Evolutionary conservation across 2,113 vertebrate species (phyloP), one percentile per base, ranked within the genome.

Genomic region (Actinemys pallida): DNA sequence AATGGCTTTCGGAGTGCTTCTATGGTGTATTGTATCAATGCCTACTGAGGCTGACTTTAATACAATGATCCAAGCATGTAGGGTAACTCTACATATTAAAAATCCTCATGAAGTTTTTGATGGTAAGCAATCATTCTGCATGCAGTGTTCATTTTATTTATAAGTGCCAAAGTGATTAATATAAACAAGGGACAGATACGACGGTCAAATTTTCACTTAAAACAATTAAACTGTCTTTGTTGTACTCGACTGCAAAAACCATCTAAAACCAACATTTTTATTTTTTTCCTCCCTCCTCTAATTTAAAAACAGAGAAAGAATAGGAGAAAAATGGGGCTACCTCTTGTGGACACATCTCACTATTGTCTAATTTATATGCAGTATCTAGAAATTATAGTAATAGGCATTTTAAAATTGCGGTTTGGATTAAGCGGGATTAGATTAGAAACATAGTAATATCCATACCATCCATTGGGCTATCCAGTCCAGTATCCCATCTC

Each of bases 1-100:
- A 97, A 97, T 92, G 62, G 20, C 0, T 27, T 95, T 97, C 97
- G 97, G 96, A 96, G 90, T 96, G 82, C 49, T 94, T 92, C 92
- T 91, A 83, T 97, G 96, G 94, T 96, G 97, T 96, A 78, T 87
- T 96, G 84, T 97, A 94, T 90, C 97, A 96, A 90, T 96, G 92
- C 72, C 91, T 91, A 89, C 89, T 92, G 80, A 98, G 96, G 96
- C 97, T 98, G 97, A 89, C 11, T 96, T 98, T 97, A 97, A 94
- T 16, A 83, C 94, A 96, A 79, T 97, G 96, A 97, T 96, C 91
- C 62, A 84, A 96, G 94, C 53, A 96, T 94, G 84, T 20, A 92
- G 90, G 94, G 86, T 87, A 94, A 90, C 89, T 95, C 91, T 88
- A 93, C 78, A 88, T 93, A 76, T 95, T 88, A 93, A 93, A 85